Evolutionary conservation across 2,888 invertebrate genomes (phyloP).

Genomic region (Heliothis peltigera): DNA sequence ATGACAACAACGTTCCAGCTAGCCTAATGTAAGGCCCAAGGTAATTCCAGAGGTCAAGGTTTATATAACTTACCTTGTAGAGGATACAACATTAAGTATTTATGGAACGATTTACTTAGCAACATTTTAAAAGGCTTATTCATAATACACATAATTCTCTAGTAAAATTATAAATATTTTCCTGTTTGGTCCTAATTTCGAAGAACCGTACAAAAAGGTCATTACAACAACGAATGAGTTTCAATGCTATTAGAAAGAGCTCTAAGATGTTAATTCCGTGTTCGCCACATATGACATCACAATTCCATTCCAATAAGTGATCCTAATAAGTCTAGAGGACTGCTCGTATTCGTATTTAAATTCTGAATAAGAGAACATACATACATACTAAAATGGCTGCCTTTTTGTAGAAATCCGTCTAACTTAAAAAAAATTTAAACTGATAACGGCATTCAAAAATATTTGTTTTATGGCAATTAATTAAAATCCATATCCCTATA

Average conservation of each 20-base stretch:
- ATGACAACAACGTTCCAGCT: conserved; percentile 28
- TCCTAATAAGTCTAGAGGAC: conserved; percentile 11
- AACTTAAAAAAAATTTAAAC: no score
- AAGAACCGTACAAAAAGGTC: conserved; percentile 67
- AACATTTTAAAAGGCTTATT: conserved; percentile 27
- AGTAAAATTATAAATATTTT: conserved; percentile 51
- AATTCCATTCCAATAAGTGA: conserved; percentile 30
- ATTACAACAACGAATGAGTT: conserved; percentile 34
- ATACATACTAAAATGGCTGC: neutral
- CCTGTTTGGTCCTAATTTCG: conserved; percentile 64
- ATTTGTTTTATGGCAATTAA: no score
- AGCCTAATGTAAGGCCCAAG: conserved; percentile 57
- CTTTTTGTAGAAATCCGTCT: neutral
- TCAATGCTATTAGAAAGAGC: conserved; percentile 60
- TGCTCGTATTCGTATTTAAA: conserved; percentile 18
- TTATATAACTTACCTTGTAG: conserved; percentile 57
- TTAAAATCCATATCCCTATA: no score
- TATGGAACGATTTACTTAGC: conserved; percentile 53
- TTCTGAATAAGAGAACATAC: neutral
- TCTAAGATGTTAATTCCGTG: conserved; percentile 36
- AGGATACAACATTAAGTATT: conserved; percentile 54
- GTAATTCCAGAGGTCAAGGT: conserved; percentile 75
- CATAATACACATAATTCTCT: conserved; percentile 23
- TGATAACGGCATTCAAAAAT: no score
- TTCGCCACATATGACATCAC: conserved; percentile 50